phyloP scores from a whole-genome alignment of 2,113 vertebrate species.

The Passer domesticus region DNA sequence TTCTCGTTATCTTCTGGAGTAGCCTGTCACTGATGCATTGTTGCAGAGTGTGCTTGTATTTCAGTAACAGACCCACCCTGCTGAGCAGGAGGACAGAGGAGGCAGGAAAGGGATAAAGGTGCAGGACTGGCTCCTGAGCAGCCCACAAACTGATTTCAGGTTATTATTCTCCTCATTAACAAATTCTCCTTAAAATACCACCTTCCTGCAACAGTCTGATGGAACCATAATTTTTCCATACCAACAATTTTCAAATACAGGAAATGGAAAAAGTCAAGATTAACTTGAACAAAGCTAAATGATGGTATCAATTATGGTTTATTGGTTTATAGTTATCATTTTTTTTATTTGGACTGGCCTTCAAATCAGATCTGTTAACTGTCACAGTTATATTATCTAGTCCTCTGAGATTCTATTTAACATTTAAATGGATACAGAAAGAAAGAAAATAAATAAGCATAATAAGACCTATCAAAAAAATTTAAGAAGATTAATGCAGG shows the following conservation, averaged over 20 bases:
- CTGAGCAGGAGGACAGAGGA: not conserved
- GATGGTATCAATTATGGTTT: not conserved
- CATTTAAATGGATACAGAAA: not conserved
- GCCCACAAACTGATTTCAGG: not conserved
- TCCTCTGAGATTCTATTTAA: not conserved
- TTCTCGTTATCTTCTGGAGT: not conserved
- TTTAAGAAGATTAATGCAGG: not conserved
- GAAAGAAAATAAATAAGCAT: not conserved
- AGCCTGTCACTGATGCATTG: not conserved
- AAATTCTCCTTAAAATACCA: not conserved
- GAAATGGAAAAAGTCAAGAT: not conserved
- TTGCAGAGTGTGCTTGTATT: not conserved
- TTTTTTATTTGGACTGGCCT: not conserved
- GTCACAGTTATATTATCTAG: not conserved
- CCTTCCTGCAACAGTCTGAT: not conserved
- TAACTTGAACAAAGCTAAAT: not conserved
- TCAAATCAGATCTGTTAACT: conserved; percentile 23
- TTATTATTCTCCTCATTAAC: not conserved
- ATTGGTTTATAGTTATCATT: not conserved
- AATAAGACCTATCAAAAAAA: not conserved
- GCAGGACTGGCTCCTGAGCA: not conserved
- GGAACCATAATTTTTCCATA: not conserved
- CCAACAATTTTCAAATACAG: not conserved
- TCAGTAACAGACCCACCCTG: not conserved
- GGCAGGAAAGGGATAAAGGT: not conserved